These are phyloP conservation scores for Aegotheles bennettii DNA, from an alignment of 2,113 vertebrate species.

Conservation along the genomic window DNA sequence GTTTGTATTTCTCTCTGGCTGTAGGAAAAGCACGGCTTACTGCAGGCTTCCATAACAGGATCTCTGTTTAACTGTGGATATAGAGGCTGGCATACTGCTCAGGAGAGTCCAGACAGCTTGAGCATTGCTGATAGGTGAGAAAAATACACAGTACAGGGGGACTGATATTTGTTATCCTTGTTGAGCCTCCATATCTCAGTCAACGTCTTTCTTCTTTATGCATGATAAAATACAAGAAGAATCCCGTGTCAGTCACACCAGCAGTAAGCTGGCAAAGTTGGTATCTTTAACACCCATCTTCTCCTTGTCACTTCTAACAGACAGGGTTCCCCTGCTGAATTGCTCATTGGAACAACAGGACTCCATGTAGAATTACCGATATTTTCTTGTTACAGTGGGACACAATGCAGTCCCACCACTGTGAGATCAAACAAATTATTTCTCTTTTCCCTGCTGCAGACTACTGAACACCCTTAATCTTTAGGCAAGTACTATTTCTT, in stretches of 20 bases:
- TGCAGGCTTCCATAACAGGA: not conserved
- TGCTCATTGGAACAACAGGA: not conserved
- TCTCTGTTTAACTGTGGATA: not conserved
- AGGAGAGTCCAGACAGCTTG: not conserved
- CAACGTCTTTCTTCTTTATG: slow-evolving; percentile 13
- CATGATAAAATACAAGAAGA: slow-evolving; percentile 9
- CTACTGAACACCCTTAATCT: not conserved
- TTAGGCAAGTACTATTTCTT: not conserved
- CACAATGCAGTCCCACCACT: not conserved
- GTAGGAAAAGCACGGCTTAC: not conserved
- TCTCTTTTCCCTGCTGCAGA: not conserved
- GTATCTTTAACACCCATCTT: slow-evolving; percentile 32
- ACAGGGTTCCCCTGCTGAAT: slow-evolving; percentile 1
- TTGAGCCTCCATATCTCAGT: slow-evolving; percentile 22
- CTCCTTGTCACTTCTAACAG: slow-evolving; percentile 32
- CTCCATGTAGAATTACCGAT: slow-evolving; percentile 41
- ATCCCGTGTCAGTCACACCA: not conserved
- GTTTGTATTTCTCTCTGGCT: not conserved
- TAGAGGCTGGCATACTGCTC: not conserved
- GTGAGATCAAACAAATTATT: slow-evolving; percentile 24
- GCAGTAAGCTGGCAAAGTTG: slow-evolving; percentile 14
- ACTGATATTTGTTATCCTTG: not conserved
- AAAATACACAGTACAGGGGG: not conserved
- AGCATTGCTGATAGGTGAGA: not conserved
- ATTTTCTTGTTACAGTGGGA: not conserved